phyloP scores from a whole-genome alignment of 2,797 vertebrate species.

The Peromyscus nudipes region DNA sequence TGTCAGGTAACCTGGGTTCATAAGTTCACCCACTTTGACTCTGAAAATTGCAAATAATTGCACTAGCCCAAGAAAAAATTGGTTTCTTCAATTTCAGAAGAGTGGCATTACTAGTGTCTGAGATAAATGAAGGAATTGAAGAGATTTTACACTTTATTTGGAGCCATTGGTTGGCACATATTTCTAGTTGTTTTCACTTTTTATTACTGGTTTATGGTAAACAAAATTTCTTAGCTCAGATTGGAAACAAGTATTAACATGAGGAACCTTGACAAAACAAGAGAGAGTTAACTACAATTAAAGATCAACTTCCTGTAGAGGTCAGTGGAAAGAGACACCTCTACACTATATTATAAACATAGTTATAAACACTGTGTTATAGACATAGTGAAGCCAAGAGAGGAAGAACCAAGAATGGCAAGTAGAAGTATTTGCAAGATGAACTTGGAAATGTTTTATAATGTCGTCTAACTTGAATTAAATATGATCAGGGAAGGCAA shows the following conservation, averaged over 20 bases:
- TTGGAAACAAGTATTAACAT: background rate
- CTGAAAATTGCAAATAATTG: background rate
- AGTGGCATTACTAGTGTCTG: background rate
- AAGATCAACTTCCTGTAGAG: background rate
- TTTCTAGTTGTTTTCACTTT: background rate
- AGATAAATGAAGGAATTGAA: background rate
- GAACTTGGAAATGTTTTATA: background rate
- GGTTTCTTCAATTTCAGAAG: background rate
- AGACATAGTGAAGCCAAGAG: background rate
- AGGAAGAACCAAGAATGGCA: background rate
- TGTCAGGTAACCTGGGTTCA: background rate
- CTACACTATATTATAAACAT: background rate
- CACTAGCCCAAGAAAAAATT: background rate
- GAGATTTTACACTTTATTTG: background rate
- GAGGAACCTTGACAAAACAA: background rate
- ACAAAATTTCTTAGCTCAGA: background rate
- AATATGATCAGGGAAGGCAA: background rate
- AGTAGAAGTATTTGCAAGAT: background rate
- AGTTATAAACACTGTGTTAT: background rate
- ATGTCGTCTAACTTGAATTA: background rate
- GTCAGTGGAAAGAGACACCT: background rate
- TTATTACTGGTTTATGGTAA: background rate
- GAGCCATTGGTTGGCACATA: background rate
- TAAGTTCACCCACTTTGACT: background rate
- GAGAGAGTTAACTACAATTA: background rate